Evolutionary conservation across 1,140 invertebrate genomes (phyloP).

Genomic region (Drosophila novamexicana): DNA sequence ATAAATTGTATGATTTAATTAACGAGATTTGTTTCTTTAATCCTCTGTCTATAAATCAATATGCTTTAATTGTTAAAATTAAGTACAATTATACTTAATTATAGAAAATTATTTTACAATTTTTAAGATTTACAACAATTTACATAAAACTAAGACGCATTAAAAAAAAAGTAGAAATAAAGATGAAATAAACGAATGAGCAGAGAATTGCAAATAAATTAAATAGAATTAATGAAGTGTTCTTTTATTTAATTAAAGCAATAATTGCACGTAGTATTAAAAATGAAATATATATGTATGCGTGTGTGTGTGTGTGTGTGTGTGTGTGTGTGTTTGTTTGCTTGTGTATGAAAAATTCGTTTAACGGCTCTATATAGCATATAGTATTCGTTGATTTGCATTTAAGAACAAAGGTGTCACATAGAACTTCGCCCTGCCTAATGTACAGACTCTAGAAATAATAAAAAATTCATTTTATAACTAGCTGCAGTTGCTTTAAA

Average conservation of each 20-base stretch:
- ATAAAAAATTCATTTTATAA: constrained; percentile 32
- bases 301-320: constrained; percentile 35
- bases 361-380: constrained; percentile 48
- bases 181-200: constrained; percentile 50
- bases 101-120: constrained; percentile 74
- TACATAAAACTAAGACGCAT: constrained; percentile 73
- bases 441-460: constrained; percentile 32
- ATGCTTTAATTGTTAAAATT: constrained; percentile 56
- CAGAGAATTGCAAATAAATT: constrained; percentile 68
- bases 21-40: constrained; percentile 64
- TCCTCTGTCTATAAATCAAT: constrained; percentile 56
- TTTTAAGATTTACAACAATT: constrained; percentile 73
- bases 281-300: constrained; percentile 31
- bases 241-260: constrained; percentile 60
- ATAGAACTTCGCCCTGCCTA: constrained; percentile 48
- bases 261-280: constrained; percentile 74
- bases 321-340: constrained; percentile 31
- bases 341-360: constrained; percentile 44
- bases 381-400: constrained; percentile 76
- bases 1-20: constrained; percentile 66
- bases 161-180: constrained; percentile 54
- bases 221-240: constrained; percentile 53
- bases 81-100: constrained; percentile 82
- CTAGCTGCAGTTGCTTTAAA: constrained; percentile 44
- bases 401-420: constrained; percentile 44